Evolutionary conservation across 53 echinoderm and acorn worm genomes (phyloP).

Genomic region (Antedon mediterranea): DNA sequence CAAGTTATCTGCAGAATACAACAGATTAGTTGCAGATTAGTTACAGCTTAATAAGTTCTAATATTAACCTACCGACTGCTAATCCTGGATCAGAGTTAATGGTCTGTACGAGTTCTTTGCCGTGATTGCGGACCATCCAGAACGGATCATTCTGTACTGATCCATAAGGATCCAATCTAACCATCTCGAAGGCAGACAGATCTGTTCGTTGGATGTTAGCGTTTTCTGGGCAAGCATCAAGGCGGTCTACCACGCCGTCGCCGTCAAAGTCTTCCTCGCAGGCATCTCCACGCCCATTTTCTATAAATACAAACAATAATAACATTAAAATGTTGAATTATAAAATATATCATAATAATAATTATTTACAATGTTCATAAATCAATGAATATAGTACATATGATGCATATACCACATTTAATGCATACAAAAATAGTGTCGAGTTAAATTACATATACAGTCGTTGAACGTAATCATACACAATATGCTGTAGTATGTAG

Average conservation of each 20-base stretch:
- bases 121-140: conserved; percentile 93
- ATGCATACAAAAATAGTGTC: background rate
- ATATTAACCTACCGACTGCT: conserved; percentile 49
- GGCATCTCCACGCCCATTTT: conserved; percentile 70
- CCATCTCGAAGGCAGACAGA: conserved; percentile 72
- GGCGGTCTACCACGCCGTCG: conserved; percentile 56
- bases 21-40: no score
- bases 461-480: no score
- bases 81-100: conserved; percentile 88
- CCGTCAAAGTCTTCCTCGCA: conserved; percentile 94
- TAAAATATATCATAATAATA: no score
- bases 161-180: conserved; percentile 68
- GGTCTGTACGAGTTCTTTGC: conserved; percentile 85
- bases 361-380: no score
- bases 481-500: no score
- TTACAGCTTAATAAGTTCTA: no score
- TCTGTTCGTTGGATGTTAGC: conserved; percentile 64
- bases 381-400: background rate
- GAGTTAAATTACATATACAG: no score
- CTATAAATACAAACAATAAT: conserved; percentile 5
- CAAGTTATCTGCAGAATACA: no score
- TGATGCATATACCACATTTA: background rate
- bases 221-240: conserved; percentile 76
- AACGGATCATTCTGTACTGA: conserved; percentile 69
- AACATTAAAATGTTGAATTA: background rate